Evolutionary conservation across 37 sponge, comb jelly and placozoan species (phyloP).

Genomic region (Beroe ovata): DNA sequence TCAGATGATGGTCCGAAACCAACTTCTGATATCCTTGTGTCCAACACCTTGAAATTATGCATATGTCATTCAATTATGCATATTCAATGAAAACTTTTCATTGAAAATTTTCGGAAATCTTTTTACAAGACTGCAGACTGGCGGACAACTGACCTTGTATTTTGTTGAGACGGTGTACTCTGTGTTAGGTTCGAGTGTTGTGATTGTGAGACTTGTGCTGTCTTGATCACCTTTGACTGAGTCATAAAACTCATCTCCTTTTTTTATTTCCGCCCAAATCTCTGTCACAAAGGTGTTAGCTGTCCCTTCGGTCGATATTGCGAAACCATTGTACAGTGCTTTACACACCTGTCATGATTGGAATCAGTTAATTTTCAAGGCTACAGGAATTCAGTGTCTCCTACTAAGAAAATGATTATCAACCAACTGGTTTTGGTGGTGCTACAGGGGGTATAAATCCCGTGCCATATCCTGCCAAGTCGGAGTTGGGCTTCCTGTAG

Average conservation of each 20-base stretch:
- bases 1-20: too few species aligned
- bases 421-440: background rate
- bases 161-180: constrained; percentile 1
- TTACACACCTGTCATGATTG: constrained; percentile 18
- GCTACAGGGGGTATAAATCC: background rate
- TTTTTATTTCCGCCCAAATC: background rate
- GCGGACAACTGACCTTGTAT: constrained; percentile 58
- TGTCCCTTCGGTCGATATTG: background rate
- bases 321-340: constrained; percentile 7
- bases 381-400: too few species aligned
- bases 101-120: too few species aligned
- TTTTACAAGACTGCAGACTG: too few species aligned
- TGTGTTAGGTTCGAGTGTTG: background rate
- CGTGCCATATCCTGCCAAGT: background rate
- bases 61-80: too few species aligned
- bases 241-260: background rate
- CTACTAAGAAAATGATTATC: too few species aligned
- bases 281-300: background rate
- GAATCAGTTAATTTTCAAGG: too few species aligned
- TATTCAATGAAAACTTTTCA: too few species aligned
- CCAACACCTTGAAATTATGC: too few species aligned
- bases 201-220: background rate
- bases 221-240: background rate
- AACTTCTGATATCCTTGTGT: too few species aligned
- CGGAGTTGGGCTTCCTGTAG: background rate